Percentiles rank a stretch among this genome's conserved stretches.
These are phyloP conservation scores for Anolis sagrei DNA, from an alignment of 2,113 vertebrate species.

Conservation along the genomic window DNA sequence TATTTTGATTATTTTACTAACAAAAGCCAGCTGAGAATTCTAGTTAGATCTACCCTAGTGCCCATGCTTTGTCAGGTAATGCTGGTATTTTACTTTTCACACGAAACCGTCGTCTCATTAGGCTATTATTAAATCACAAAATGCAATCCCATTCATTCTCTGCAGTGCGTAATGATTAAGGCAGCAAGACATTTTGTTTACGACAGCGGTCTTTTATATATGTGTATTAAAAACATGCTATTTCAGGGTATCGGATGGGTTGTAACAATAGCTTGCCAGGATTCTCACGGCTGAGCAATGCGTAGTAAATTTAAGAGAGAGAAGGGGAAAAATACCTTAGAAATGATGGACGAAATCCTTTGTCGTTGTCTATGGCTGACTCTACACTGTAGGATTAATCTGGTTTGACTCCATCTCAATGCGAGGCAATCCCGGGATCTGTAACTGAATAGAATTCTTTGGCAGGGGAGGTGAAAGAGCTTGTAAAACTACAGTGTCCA, in stretches of 20 bases:
- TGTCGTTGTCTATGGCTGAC: no score
- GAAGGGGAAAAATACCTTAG: neutral
- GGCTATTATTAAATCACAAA: conserved; percentile 46
- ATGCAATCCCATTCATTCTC: conserved; percentile 29
- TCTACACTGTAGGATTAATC: no score
- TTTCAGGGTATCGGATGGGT: conserved; percentile 7
- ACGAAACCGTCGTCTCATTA: conserved; percentile 56
- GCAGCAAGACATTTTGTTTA: conserved; percentile 44
- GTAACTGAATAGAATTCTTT: no score
- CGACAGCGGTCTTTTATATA: conserved; percentile 25
- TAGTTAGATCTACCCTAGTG: conserved; percentile 54
- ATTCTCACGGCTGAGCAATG: conserved; percentile 22
- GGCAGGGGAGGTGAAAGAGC: no score
- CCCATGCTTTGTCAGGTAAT: conserved; percentile 55
- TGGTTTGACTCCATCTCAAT: no score
- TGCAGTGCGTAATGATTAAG: conserved; percentile 39
- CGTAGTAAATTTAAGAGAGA: neutral
- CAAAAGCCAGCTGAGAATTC: conserved; percentile 47
- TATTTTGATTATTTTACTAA: no score
- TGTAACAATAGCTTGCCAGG: conserved; percentile 38
- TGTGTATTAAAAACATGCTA: conserved; percentile 20
- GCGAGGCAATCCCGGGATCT: no score
- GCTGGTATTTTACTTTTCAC: conserved; percentile 25
- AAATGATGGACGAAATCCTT: no score
- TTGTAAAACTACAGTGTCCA: no score